These are phyloP conservation scores for Ophiothrix spiculata DNA, from an alignment of 35 echinoderm and acorn worm species.

Conservation along the genomic window DNA sequence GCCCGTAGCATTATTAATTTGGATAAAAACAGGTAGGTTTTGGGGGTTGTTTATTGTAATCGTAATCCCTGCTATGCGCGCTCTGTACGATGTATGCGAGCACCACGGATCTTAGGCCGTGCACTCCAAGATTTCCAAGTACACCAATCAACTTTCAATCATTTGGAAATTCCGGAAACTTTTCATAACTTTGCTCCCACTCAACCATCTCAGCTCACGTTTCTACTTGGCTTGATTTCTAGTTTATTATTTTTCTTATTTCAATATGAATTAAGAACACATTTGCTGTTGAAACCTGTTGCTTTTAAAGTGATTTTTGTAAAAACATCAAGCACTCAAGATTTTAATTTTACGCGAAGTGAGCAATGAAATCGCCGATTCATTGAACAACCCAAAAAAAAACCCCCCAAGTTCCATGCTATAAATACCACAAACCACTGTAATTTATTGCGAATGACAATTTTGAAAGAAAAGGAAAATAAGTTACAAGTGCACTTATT, in stretches of 20 bases:
- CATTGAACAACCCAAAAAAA: no score
- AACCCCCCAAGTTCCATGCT: no score
- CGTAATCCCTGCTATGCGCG: not conserved
- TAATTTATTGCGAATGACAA: no score
- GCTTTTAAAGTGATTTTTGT: not conserved
- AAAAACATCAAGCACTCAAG: no score
- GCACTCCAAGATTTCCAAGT: not conserved
- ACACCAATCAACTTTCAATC: conserved; percentile 1
- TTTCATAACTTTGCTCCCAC: not conserved
- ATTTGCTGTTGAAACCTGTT: not conserved
- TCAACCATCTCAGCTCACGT: not conserved
- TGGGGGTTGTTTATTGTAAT: not conserved
- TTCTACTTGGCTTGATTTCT: not conserved
- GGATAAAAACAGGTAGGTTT: conserved; percentile 3
- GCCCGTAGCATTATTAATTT: not conserved
- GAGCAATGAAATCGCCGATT: no score
- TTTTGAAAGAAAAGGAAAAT: no score
- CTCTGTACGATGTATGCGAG: not conserved
- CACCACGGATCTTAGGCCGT: not conserved
- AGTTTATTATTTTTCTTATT: not conserved
- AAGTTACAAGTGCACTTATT: no score
- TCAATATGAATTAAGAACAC: not conserved
- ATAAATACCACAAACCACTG: no score
- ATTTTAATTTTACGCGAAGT: no score
- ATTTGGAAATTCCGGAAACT: conserved; percentile 15